Base-by-base conservation (phyloP, 1,140 invertebrate genomes). In the Drosophila rufa region DNA sequence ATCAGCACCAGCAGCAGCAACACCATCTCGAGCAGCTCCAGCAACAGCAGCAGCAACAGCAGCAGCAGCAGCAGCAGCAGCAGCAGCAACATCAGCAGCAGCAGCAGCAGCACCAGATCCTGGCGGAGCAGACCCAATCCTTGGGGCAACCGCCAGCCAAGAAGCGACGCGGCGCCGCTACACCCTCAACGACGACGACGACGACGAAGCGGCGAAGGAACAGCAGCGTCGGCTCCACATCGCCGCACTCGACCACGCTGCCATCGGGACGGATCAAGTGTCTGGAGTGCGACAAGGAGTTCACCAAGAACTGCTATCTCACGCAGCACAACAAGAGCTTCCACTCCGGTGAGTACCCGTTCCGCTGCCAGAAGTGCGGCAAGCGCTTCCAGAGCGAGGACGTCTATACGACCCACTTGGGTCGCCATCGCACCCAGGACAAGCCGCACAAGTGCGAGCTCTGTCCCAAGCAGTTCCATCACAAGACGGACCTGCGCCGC, bases 321-420 rank as follows among this genome's bases (percentile, higher is more conserved):
- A 98, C 97, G 38, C 97, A 98, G 92, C 97, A 98, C 93, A 97
- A 97, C 92, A 97, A 97, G 92, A 97, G 96, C 70, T 97, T 97
- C 93, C 97, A 98, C 91, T 95, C 95, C 43, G 97, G 97, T 46
- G 96, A 96, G 77, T 97, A 97, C 89, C 97, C 96, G 4, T 98
- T 95, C 92, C 97, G 97, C 92, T 98, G 97, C 84, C 93, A 94
- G 59, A 94, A 96, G 57, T 98, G 97, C 91, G 97, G 97, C 42
- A 98, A 98, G 91, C 95, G 97, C 4, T 98, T 97, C 93, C 94
- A 95, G 4, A 94, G 94, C 70, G 95, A 96, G 47, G 93, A 94
- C 3, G 93, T 94, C 3, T 96, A 96, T 83, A 94, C 95, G 25
- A 95, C 96, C 60, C 97, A 98, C 85, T 93, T 95, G 81, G 93